phyloP scores from a whole-genome alignment of 2,888 invertebrate genomes.

The Athalia cordata region DNA sequence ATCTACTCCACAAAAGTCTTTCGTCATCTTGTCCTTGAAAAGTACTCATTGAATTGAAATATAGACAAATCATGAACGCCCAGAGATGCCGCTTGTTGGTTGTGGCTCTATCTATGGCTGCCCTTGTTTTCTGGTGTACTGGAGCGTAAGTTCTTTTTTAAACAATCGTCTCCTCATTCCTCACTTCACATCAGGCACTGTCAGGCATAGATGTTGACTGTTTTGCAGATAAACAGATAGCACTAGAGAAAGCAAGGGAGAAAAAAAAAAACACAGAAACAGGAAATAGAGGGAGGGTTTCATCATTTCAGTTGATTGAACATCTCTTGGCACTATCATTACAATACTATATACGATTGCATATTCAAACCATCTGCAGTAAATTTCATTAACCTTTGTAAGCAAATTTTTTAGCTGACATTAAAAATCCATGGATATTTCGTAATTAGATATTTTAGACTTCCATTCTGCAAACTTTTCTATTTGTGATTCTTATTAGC shows the following conservation, averaged over 20 bases:
- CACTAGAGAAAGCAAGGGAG: no score
- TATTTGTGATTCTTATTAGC: no score
- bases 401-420: no score
- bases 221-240: background rate
- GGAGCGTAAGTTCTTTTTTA: constrained; percentile 67
- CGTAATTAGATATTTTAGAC: no score
- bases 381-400: no score
- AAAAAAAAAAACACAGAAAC: background rate
- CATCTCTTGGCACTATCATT: no score
- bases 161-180: background rate
- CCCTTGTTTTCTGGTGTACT: constrained; percentile 69
- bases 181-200: background rate
- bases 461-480: no score
- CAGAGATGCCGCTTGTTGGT: constrained; percentile 20
- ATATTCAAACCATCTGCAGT: no score
- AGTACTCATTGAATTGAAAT: background rate
- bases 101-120: constrained; percentile 48
- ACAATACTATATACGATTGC: no score
- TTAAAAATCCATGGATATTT: no score
- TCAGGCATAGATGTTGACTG: constrained; percentile 6
- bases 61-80: constrained; percentile 23
- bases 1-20: background rate
- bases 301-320: no score
- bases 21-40: constrained; percentile 5
- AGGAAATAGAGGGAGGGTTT: no score